phyloP scores from a whole-genome alignment of 2,797 vertebrate genomes.

The Gallinago stenura region DNA sequence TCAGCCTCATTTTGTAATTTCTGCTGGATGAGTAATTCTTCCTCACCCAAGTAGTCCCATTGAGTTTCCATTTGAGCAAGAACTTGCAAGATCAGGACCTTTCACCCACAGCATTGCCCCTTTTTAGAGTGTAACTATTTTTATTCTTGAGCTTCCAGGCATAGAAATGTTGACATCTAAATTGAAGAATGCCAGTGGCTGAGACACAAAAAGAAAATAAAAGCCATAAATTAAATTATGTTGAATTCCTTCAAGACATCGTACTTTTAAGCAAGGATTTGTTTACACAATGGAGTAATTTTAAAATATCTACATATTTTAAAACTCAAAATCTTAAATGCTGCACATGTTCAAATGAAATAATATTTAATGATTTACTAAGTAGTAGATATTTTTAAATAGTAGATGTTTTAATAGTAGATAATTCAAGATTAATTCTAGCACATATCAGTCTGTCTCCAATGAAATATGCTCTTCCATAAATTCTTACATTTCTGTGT shows the following conservation, averaged over 20 bases:
- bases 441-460: neutral
- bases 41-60: neutral
- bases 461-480: neutral
- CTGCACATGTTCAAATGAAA: neutral
- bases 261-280: neutral
- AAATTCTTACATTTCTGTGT: neutral
- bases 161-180: slow-evolving; percentile 35
- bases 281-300: neutral
- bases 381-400: neutral
- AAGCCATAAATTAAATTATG: neutral
- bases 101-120: neutral
- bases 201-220: slow-evolving; percentile 26
- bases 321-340: neutral
- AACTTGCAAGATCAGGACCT: slow-evolving; percentile 40
- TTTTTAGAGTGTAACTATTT: slow-evolving; percentile 27
- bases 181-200: neutral
- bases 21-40: slow-evolving; percentile 18
- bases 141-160: slow-evolving; percentile 45
- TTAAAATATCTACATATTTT: neutral
- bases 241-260: neutral
- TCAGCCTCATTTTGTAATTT: slow-evolving; percentile 10
- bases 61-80: slow-evolving; percentile 37
- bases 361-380: neutral
- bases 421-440: neutral
- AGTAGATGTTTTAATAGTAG: neutral